Evolutionary conservation across 2,113 vertebrate genomes (phyloP), one percentile per base, ranked within the genome.

Genomic region (Psettodes erumei): DNA sequence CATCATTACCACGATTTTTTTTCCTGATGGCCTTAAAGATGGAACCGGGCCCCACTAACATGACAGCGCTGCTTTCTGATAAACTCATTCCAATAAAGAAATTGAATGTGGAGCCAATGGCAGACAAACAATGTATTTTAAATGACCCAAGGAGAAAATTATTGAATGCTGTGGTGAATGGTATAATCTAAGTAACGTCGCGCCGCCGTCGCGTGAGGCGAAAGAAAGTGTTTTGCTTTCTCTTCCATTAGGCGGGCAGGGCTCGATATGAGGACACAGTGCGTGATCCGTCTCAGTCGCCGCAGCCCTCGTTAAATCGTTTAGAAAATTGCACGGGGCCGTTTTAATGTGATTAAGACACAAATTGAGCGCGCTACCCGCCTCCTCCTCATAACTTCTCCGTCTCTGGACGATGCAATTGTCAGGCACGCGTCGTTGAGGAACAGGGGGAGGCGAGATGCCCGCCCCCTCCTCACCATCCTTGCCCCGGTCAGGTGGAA

Each of bases 271-370:
- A 78, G 64, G 79, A 83, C 72, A 65, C 67, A 37, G 61, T 42
- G 67, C 68, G 5, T 59, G 79, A 83, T 82, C 77, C 21, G 68
- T 85, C 85, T 83, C 69, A 40, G 63, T 60, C 72, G 32, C 58
- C 71, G 19, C 54, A 47, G 48, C 70, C 60, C 73, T 79, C 53
- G 61, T 86, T 84, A 83, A 89, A 90, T 84, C 59, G 66, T 81
- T 87, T 75, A 69, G 58, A 81, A 88, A 89, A 84, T 89, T 83
- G 70, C 77, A 70, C 62, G 43, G 69, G 65, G 77, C 68, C 38
- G 23, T 86, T 88, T 83, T 79, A 85, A 84, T 82, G 76, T 76
- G 67, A 83, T 90, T 88, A 91, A 87, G 71, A 71, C 62, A 60
- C 78, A 79, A 85, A 85, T 59, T 88, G 64, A 81, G 86, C 71